Evolutionary conservation across 2,888 invertebrate genomes (phyloP), one percentile per base, ranked within the genome.

Genomic region (Marronus borbonicus): DNA sequence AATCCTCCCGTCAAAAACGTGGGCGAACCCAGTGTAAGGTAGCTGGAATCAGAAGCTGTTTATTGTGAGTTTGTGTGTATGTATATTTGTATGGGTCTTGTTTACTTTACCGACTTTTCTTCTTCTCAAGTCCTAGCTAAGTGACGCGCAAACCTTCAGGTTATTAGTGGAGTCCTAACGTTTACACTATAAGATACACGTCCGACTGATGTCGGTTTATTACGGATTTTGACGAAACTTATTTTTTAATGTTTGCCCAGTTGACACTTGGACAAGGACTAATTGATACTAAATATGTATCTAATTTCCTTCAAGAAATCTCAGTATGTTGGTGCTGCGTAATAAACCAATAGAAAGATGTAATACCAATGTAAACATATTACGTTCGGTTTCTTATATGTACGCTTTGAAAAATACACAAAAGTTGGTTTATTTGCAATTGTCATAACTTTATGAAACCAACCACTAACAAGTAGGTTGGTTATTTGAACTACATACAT

Each of bases 61-160:
- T 81, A 81, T 81, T 49, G 65, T 70, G 76, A 80, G 69, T 79
- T 68, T 81, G 60, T 49, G 58, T 74, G 72, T 60, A 74, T 36
- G 72, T 74, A 62, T 60, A 60, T 74, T 74, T 74, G 72, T 74
- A 44, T 74, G 72, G 31, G 60, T 5, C 72, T 44, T 80, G 77
- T 80, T 79, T 79, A 80, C 76, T 79, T 78, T 78, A 78, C 77
- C 77, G 77, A 74, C 77, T 70, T 77, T 77, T 74, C 80, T 80
- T 82, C 80, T 82, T 82, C 82, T 80, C 82, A 78, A 76, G 76
- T 76, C 80, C 68, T 74, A 75, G 77, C 82, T 82, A 82, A 82
- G 80, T 82, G 81, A 80, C 79, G 70, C 76, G 81, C 78, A 82
- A 82, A 82, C 81, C 79, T 74, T 55, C 52, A 55, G 68, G 79